Conservation (phyloP, 2,113 vertebrate genomes). For the Plecturocebus donacophilus region DNA sequence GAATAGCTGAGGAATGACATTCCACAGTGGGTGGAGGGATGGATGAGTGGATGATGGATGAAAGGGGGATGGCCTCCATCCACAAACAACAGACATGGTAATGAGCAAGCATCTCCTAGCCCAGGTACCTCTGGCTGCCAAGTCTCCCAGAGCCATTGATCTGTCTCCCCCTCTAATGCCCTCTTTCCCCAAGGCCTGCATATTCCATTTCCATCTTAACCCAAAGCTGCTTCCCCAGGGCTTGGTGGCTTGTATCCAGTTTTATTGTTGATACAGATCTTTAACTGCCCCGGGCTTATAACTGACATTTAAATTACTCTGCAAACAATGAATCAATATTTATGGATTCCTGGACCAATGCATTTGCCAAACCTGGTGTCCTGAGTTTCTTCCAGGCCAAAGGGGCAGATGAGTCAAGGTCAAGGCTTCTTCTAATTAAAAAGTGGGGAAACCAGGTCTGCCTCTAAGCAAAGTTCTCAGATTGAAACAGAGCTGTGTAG, state of each 20-base stretch:
- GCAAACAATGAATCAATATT: conserved; percentile 97
- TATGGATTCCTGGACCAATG: conserved; percentile 92
- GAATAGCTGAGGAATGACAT: neutral
- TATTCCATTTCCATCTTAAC: conserved; percentile 63
- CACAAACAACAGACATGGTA: neutral
- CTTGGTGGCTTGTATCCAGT: conserved; percentile 82
- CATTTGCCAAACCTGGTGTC: conserved; percentile 86
- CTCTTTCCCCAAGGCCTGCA: conserved; percentile 22
- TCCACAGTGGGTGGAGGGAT: neutral
- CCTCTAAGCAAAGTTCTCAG: conserved; percentile 89
- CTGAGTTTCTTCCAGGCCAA: conserved; percentile 85
- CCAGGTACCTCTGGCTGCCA: neutral
- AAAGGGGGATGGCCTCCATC: neutral
- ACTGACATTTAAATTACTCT: conserved; percentile 97
- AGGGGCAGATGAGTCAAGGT: conserved; percentile 91
- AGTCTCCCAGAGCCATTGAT: conserved; percentile 54
- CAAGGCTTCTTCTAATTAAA: conserved; percentile 91
- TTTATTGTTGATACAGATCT: conserved; percentile 90
- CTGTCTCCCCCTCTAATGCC: neutral
- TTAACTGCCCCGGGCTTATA: conserved; percentile 91
- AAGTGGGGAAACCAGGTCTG: conserved; percentile 84
- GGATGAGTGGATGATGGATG: neutral
- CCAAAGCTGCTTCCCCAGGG: conserved; percentile 76
- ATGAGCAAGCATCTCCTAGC: neutral
- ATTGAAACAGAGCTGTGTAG: conserved; percentile 82